phyloP scores from a whole-genome alignment of 2,888 invertebrate species.

The Trachelus stipa region DNA sequence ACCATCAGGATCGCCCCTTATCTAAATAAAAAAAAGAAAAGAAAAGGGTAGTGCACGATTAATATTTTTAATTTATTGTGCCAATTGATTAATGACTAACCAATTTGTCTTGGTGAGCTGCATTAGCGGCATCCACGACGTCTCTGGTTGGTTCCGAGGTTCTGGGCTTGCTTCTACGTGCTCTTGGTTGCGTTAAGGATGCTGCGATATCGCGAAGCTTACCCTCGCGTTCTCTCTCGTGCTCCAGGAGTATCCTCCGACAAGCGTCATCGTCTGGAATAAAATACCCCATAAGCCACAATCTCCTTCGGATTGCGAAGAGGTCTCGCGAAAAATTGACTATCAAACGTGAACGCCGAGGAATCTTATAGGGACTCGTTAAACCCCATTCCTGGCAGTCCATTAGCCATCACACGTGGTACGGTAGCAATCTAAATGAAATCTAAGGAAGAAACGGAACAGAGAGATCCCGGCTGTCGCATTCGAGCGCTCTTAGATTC shows the following conservation, averaged over 20 bases:
- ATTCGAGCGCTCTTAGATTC: conserved; percentile 32
- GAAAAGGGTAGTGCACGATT: background rate
- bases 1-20: conserved; percentile 85
- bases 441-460: conserved; percentile 32
- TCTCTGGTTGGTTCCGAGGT: conserved; percentile 59
- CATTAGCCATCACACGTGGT: background rate
- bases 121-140: conserved; percentile 58
- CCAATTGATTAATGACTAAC: conserved; percentile 38
- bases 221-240: conserved; percentile 74
- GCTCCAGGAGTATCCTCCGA: conserved; percentile 69
- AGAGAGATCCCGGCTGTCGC: conserved; percentile 19
- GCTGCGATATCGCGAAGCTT: conserved; percentile 86
- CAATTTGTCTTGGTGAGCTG: conserved; percentile 61
- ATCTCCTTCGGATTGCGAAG: background rate
- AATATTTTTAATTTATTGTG: background rate
- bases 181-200: conserved; percentile 78
- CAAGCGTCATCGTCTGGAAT: conserved; percentile 61
- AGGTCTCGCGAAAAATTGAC: background rate
- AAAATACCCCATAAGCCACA: background rate
- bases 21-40: conserved; percentile 63
- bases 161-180: conserved; percentile 61
- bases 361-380: background rate
- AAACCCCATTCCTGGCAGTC: background rate
- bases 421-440: conserved; percentile 33
- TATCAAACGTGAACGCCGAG: background rate